These are phyloP conservation scores for Drosophila macrothrix DNA, from an alignment of 2,888 invertebrate genomes.

Conservation along the genomic window DNA sequence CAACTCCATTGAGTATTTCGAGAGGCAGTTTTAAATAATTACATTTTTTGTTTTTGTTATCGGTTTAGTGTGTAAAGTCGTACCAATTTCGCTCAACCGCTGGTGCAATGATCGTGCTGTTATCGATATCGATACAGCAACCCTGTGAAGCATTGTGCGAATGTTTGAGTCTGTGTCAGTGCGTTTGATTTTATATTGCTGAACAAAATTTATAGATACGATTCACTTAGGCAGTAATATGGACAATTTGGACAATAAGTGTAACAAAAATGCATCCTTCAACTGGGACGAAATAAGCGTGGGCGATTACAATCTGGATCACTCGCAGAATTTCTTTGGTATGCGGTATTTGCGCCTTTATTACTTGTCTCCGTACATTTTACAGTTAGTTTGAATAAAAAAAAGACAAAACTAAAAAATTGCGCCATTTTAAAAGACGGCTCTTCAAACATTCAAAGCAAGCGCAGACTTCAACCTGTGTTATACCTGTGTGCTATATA, in stretches of 20 bases:
- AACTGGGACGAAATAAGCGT: conserved; percentile 83
- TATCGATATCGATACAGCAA: conserved; percentile 21
- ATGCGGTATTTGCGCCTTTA: conserved; percentile 18
- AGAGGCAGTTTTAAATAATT: too few relatives aligned
- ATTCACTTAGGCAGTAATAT: conserved; percentile 13
- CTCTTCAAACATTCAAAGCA: conserved; percentile 9
- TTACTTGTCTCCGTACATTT: background rate
- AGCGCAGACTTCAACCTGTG: background rate
- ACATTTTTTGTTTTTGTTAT: too few relatives aligned
- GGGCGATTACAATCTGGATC: conserved; percentile 74
- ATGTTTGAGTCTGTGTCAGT: conserved; percentile 6
- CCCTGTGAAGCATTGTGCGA: conserved; percentile 3
- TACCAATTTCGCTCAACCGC: background rate
- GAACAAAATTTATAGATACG: conserved; percentile 35
- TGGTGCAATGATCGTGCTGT: background rate
- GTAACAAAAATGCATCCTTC: conserved; percentile 30
- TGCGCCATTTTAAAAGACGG: conserved; percentile 54
- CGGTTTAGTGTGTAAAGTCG: too few relatives aligned
- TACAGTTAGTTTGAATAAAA: conserved; percentile 36
- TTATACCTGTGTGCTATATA: background rate
- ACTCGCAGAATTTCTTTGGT: conserved; percentile 82
- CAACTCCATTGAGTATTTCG: too few relatives aligned
- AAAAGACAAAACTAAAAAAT: conserved; percentile 12
- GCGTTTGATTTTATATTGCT: conserved; percentile 41
- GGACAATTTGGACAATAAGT: conserved; percentile 14